These are phyloP conservation scores for Macrochelys suwanniensis DNA, from an alignment of 2,797 vertebrate species.

Conservation along the genomic window DNA sequence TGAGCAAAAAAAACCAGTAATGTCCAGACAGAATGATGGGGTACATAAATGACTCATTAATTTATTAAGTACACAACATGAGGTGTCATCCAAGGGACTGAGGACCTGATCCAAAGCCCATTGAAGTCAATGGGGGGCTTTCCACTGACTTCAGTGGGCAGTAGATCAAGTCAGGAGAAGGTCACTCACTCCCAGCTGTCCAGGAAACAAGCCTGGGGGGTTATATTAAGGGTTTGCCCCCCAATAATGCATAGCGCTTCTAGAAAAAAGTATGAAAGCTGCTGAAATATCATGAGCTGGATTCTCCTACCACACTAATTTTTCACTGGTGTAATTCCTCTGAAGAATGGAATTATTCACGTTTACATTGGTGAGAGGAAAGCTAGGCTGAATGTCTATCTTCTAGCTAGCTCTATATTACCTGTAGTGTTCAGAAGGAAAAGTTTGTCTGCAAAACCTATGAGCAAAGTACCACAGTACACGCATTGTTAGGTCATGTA, in stretches of 20 bases:
- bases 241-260: background rate
- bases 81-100: background rate
- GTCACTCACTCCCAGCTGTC: background rate
- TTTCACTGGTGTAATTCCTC: background rate
- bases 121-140: background rate
- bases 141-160: background rate
- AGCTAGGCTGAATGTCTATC: background rate
- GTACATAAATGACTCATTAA: background rate
- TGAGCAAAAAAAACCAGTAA: background rate
- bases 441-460: conserved; percentile 21
- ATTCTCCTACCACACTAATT: background rate
- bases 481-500: background rate
- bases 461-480: accelerated
- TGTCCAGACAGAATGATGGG: background rate
- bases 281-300: background rate
- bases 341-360: background rate
- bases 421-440: conserved; percentile 14
- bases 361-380: background rate
- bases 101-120: background rate
- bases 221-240: background rate
- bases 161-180: background rate
- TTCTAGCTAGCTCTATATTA: background rate
- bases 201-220: background rate
- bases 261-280: background rate
- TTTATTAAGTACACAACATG: background rate